Evolutionary conservation across 2,113 vertebrate species (phyloP).

Genomic region (Pongo pygmaeus): DNA sequence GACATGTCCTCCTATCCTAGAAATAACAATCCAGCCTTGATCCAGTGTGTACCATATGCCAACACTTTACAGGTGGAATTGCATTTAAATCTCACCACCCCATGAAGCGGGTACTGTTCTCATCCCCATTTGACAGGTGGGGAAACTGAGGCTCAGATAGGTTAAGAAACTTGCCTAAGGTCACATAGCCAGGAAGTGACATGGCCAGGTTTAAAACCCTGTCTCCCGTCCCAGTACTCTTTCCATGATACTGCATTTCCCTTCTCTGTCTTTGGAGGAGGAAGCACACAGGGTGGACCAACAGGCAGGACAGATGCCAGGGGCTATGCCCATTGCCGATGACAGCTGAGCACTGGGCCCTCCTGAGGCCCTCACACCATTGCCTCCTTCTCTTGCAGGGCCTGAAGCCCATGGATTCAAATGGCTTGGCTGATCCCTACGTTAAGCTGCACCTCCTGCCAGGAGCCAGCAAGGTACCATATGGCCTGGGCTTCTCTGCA

Average conservation of each 20-base stretch:
- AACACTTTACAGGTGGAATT: background rate
- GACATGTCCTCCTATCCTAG: background rate
- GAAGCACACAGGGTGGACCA: rapidly evolving
- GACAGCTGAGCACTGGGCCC: background rate
- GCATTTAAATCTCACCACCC: background rate
- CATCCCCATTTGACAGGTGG: background rate
- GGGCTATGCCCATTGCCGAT: background rate
- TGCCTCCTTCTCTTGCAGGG: slow-evolving; percentile 83
- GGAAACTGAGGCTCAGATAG: background rate
- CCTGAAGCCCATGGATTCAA: slow-evolving; percentile 98
- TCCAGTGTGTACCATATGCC: rapidly evolving
- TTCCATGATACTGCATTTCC: background rate
- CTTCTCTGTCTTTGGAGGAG: background rate
- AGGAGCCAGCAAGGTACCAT: slow-evolving; percentile 95
- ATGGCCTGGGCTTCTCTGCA: background rate
- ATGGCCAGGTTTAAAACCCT: background rate
- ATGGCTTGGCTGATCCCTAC: slow-evolving; percentile 95
- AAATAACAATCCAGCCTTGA: background rate
- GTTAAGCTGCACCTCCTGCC: slow-evolving; percentile 97
- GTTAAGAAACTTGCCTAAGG: background rate
- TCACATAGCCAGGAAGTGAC: background rate
- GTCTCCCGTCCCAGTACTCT: background rate
- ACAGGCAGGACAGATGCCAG: background rate
- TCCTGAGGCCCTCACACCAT: rapidly evolving
- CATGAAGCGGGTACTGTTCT: background rate